These are phyloP conservation scores for Pedetes capensis DNA, from an alignment of 2,113 vertebrate species.

Conservation along the genomic window DNA sequence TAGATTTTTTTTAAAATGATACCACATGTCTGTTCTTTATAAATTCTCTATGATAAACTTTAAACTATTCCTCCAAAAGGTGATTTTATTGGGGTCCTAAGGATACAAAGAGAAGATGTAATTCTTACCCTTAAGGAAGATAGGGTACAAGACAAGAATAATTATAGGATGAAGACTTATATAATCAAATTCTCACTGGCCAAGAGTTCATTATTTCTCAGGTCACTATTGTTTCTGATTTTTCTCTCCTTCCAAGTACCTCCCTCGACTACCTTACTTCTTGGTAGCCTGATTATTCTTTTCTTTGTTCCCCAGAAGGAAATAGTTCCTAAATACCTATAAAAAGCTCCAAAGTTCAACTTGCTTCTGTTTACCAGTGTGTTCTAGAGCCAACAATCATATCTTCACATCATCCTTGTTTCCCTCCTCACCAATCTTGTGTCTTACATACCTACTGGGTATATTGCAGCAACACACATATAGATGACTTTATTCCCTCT, in stretches of 20 bases:
- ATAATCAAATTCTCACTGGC: background rate
- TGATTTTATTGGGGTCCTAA: background rate
- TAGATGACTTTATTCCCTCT: background rate
- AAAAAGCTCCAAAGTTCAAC: background rate
- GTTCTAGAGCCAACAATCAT: background rate
- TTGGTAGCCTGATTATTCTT: background rate
- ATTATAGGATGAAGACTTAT: background rate
- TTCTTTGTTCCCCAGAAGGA: background rate
- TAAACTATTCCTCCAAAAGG: background rate
- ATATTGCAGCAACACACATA: background rate
- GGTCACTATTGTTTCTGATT: background rate
- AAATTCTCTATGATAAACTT: background rate
- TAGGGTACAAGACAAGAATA: background rate
- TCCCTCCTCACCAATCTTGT: background rate
- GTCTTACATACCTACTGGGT: background rate
- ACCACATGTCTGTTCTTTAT: background rate
- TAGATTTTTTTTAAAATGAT: background rate
- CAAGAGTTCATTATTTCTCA: background rate
- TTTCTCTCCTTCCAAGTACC: background rate
- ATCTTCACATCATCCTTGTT: background rate
- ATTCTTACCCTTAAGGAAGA: background rate
- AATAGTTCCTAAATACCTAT: background rate
- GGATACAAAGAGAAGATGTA: background rate
- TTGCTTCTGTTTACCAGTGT: background rate
- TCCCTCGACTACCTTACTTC: background rate